A percentile compares a stretch with the other conserved stretches of the same genome.
These are phyloP conservation scores for Barypeithes pellucidus DNA, from an alignment of 2,888 invertebrate genomes.

Conservation along the genomic window DNA sequence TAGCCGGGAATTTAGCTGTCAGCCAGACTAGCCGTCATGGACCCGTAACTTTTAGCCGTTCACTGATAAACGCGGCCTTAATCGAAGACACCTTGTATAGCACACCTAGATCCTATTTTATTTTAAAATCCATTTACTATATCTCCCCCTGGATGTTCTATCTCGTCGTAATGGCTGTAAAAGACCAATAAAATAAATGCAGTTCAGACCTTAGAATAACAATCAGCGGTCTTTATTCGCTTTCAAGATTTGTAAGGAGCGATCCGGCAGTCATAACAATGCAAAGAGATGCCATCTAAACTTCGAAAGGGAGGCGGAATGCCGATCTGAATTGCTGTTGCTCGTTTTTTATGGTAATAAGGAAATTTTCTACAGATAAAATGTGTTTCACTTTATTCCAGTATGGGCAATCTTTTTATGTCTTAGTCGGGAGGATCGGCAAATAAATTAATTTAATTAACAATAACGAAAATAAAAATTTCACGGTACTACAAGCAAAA, in stretches of 20 bases:
- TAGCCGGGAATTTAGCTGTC: too few relatives aligned
- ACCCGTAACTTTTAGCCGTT: too few relatives aligned
- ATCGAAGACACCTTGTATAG: too few relatives aligned
- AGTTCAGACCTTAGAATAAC: slow-evolving; percentile 63
- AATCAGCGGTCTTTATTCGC: slow-evolving; percentile 58
- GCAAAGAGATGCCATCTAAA: slow-evolving; percentile 27
- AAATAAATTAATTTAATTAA: too few relatives aligned
- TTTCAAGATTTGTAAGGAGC: slow-evolving; percentile 27
- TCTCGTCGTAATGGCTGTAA: slow-evolving; percentile 57
- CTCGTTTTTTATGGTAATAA: slow-evolving; percentile 23
- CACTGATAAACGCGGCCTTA: too few relatives aligned
- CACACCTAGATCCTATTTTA: not conserved
- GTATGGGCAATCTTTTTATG: not conserved
- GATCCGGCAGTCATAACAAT: slow-evolving; percentile 28
- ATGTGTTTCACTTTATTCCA: slow-evolving; percentile 12
- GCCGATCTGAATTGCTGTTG: slow-evolving; percentile 7
- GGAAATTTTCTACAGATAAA: slow-evolving; percentile 1
- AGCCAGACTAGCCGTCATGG: too few relatives aligned
- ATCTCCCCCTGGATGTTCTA: slow-evolving; percentile 58
- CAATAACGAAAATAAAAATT: too few relatives aligned
- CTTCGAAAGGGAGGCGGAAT: slow-evolving; percentile 16
- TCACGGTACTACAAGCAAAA: too few relatives aligned
- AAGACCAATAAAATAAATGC: slow-evolving; percentile 64
- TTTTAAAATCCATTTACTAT: slow-evolving; percentile 18
- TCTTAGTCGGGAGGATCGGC: not conserved